Percentiles rank a stretch among this genome's conserved stretches.
Evolutionary conservation across 2,797 vertebrate genomes (phyloP).

Genomic region (Rhabdomys pumilio): DNA sequence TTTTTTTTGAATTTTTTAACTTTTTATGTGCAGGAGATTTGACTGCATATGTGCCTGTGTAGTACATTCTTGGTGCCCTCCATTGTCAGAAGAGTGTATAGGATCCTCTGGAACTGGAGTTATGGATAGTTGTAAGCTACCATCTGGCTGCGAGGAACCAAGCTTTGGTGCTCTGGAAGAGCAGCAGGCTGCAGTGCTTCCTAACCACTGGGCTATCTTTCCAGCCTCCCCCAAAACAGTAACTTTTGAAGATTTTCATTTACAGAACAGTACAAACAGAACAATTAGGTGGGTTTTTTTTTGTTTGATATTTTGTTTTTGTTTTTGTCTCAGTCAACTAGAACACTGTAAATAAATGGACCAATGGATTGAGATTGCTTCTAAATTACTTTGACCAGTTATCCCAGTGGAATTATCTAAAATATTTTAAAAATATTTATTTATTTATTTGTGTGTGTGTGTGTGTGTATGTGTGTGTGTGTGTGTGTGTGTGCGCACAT

Average conservation of each 20-base stretch:
- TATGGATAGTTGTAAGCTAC: not conserved
- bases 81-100: not conserved
- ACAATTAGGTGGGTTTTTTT: not conserved
- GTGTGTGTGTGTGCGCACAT: not conserved
- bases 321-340: not conserved
- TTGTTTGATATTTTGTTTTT: not conserved
- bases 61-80: not conserved
- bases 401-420: slow-evolving; percentile 33
- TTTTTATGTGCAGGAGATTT: not conserved
- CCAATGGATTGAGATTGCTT: not conserved
- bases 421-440: not conserved
- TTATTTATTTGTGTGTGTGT: not conserved
- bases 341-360: slow-evolving; percentile 49
- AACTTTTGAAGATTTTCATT: slow-evolving; percentile 48
- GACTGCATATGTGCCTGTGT: not conserved
- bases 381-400: slow-evolving; percentile 16
- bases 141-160: not conserved
- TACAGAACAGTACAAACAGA: not conserved
- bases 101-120: not conserved
- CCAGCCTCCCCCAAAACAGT: not conserved
- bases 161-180: not conserved
- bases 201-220: not conserved
- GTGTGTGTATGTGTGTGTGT: not conserved
- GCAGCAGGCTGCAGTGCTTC: not conserved
- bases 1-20: not conserved